Conservation (phyloP, 1,140 invertebrate genomes). For the Drosophila parvula region DNA sequence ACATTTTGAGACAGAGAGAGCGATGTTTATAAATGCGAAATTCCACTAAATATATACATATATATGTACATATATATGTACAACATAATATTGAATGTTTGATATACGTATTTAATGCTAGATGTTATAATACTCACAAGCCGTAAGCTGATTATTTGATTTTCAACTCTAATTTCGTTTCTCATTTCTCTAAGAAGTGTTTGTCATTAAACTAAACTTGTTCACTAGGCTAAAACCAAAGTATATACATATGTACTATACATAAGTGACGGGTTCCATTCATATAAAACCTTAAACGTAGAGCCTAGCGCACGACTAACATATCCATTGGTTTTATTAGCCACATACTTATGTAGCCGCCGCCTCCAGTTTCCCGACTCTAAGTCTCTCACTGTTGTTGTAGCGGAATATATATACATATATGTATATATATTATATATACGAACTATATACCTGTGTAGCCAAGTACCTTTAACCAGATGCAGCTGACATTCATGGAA, state of each 20-base stretch:
- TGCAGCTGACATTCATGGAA: conserved; percentile 40
- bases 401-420: conserved; percentile 37
- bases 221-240: conserved; percentile 23
- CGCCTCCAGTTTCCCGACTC: conserved; percentile 49
- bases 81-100: conserved; percentile 69
- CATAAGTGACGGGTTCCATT: conserved; percentile 7
- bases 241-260: neutral
- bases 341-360: conserved; percentile 38
- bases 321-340: conserved; percentile 74
- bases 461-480: conserved; percentile 31
- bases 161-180: neutral
- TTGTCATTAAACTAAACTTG: conserved; percentile 18
- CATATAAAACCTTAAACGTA: conserved; percentile 4
- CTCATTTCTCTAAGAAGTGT: conserved; percentile 18
- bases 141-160: neutral
- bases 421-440: conserved; percentile 19
- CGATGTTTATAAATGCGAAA: conserved; percentile 49
- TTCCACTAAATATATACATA: conserved; percentile 24
- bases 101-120: conserved; percentile 75
- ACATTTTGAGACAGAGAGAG: conserved; percentile 48
- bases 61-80: conserved; percentile 32
- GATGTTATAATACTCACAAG: conserved; percentile 41
- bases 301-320: conserved; percentile 47
- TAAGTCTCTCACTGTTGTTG: conserved; percentile 63
- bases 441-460: conserved; percentile 41